Percentiles rank a stretch among this genome's conserved stretches.
Conservation (phyloP, 2,888 invertebrate genomes). For the Drosophila sordidapex region DNA sequence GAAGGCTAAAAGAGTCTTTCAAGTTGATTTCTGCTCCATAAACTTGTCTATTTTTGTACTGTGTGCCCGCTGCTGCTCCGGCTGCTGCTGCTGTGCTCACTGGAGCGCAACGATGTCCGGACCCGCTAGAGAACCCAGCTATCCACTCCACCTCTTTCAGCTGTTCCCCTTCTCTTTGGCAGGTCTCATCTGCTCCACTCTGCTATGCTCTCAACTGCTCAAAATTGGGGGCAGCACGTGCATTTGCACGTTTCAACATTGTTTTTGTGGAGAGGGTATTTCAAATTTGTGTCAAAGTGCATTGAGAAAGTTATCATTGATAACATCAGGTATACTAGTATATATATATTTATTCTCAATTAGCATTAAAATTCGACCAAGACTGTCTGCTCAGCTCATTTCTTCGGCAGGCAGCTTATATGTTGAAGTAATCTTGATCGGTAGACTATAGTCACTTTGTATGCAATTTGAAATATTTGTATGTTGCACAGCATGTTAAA, state of each 20-base stretch:
- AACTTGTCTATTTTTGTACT: slow-evolving; percentile 76
- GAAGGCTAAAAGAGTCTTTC: slow-evolving; percentile 78
- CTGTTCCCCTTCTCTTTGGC: not conserved
- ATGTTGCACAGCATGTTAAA: not conserved
- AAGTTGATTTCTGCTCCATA: slow-evolving; percentile 79
- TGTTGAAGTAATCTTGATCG: not conserved
- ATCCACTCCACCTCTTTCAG: not conserved
- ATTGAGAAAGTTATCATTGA: not conserved
- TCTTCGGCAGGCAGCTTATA: not conserved
- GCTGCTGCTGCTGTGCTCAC: slow-evolving; percentile 52
- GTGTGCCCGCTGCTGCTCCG: slow-evolving; percentile 30
- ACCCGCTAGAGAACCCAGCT: slow-evolving; percentile 13
- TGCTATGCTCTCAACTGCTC: slow-evolving; percentile 4
- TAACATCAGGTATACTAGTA: not conserved
- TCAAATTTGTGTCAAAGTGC: not conserved
- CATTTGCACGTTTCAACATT: slow-evolving; percentile 70
- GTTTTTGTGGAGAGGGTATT: slow-evolving; percentile 11
- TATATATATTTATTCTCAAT: not conserved
- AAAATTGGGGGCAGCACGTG: slow-evolving; percentile 76
- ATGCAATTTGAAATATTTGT: not conserved
- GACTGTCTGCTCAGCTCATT: not conserved
- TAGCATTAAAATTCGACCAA: not conserved
- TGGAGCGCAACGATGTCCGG: slow-evolving; percentile 57
- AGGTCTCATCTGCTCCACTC: slow-evolving; percentile 27
- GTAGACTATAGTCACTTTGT: not conserved